These are phyloP conservation scores for Calephelis nemesis DNA, from an alignment of 1,140 invertebrate genomes.

Conservation along the genomic window DNA sequence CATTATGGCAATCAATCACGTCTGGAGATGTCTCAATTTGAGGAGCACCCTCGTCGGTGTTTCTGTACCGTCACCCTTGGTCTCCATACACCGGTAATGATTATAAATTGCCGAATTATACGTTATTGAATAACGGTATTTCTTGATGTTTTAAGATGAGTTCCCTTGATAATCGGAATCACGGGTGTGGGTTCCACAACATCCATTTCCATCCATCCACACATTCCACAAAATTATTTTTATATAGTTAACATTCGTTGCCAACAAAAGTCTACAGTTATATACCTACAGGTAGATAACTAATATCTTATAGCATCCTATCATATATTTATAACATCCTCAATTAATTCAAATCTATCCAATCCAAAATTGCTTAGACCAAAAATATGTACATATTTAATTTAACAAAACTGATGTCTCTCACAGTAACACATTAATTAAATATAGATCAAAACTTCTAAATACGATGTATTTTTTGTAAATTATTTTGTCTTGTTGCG, in stretches of 20 bases:
- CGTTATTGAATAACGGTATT: constrained; percentile 41
- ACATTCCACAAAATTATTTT: too few relatives aligned
- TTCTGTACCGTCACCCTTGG: constrained; percentile 32
- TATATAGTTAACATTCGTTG: too few relatives aligned
- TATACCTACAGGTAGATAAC: too few relatives aligned
- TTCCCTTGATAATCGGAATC: neutral
- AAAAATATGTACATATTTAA: too few relatives aligned
- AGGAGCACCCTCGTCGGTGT: constrained; percentile 48
- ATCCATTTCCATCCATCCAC: too few relatives aligned
- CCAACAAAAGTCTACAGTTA: too few relatives aligned
- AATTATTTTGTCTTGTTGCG: neutral
- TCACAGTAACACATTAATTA: too few relatives aligned
- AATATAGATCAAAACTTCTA: neutral
- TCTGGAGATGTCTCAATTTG: constrained; percentile 70
- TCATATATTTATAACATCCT: too few relatives aligned
- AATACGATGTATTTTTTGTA: neutral
- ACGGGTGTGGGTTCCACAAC: neutral
- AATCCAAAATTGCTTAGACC: too few relatives aligned
- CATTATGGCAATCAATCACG: constrained; percentile 68
- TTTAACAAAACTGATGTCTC: too few relatives aligned
- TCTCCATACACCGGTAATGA: constrained; percentile 56
- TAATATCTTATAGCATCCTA: too few relatives aligned
- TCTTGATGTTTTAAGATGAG: constrained; percentile 21
- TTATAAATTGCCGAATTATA: constrained; percentile 70
- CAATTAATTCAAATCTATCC: too few relatives aligned